Evolutionary conservation across 2,888 invertebrate species (phyloP).

Genomic region (Hyposoter dolosus): DNA sequence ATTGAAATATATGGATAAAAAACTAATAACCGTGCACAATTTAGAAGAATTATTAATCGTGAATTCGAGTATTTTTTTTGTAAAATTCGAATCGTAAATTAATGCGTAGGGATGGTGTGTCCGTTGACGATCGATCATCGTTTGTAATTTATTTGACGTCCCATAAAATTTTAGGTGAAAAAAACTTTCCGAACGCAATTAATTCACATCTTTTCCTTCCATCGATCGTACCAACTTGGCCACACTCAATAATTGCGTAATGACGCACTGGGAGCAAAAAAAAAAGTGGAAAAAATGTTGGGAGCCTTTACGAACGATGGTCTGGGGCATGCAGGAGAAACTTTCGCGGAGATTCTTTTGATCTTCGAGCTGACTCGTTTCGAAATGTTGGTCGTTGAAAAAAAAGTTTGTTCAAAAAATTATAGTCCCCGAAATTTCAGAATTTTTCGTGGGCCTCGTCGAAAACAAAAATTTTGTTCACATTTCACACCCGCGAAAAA

Average conservation of each 20-base stretch:
- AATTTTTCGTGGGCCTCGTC: not conserved
- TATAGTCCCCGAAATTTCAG: not conserved
- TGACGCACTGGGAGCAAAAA: not conserved
- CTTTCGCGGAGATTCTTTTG: conserved; percentile 6
- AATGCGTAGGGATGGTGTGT: not conserved
- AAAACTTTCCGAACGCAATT: not conserved
- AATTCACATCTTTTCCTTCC: not conserved
- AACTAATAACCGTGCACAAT: not conserved
- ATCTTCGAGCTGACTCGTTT: not conserved
- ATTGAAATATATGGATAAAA: too few species aligned
- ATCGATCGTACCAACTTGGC: not conserved
- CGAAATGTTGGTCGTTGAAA: not conserved
- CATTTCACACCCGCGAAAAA: not conserved
- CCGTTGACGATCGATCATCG: not conserved
- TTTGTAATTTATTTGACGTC: not conserved
- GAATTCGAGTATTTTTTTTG: not conserved
- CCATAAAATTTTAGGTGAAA: not conserved
- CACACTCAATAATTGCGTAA: conserved; percentile 6
- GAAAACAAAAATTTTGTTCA: not conserved
- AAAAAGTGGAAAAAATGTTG: not conserved
- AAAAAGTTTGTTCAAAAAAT: not conserved
- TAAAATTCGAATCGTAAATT: not conserved
- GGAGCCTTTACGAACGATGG: not conserved
- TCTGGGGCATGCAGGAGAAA: not conserved
- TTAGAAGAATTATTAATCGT: not conserved